A percentile compares a stretch with the other conserved stretches of the same genome.
Evolutionary conservation across 1,140 invertebrate species (phyloP).

Genomic region (Nylanderia fulva): DNA sequence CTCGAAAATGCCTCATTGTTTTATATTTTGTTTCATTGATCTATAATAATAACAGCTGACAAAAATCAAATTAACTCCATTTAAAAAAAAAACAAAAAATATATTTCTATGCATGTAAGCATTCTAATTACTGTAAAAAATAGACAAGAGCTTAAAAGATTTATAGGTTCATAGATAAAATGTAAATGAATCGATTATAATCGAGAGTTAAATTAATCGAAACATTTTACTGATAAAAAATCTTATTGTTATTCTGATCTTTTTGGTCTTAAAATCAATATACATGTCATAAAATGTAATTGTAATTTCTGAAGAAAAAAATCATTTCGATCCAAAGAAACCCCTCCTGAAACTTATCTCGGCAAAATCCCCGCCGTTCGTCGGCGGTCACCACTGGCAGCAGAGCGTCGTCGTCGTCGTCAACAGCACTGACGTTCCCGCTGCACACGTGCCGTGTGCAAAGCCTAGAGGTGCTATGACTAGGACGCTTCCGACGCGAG

Average conservation of each 20-base stretch:
- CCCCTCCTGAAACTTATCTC: neutral
- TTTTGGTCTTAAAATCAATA: too few species aligned
- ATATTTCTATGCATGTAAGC: neutral
- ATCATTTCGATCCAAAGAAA: neutral
- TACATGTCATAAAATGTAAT: too few species aligned
- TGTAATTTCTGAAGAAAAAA: too few species aligned
- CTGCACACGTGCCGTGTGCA: conserved; percentile 86
- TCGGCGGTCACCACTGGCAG: conserved; percentile 8
- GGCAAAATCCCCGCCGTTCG: neutral
- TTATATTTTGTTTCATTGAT: neutral
- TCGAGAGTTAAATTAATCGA: conserved; percentile 8
- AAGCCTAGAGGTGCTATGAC: conserved; percentile 83
- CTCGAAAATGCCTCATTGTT: neutral
- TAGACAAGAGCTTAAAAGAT: neutral
- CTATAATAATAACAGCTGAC: neutral
- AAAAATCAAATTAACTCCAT: neutral
- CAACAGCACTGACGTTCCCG: conserved; percentile 80
- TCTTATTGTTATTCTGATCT: too few species aligned
- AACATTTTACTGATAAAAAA: neutral
- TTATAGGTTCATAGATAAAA: neutral
- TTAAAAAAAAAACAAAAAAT: neutral
- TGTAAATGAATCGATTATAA: neutral
- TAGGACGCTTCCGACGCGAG: conserved; percentile 83
- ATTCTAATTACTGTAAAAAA: neutral
- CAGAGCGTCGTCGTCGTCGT: conserved; percentile 66